Conservation (phyloP, 2,113 vertebrate genomes). For the Bufo bufo region DNA sequence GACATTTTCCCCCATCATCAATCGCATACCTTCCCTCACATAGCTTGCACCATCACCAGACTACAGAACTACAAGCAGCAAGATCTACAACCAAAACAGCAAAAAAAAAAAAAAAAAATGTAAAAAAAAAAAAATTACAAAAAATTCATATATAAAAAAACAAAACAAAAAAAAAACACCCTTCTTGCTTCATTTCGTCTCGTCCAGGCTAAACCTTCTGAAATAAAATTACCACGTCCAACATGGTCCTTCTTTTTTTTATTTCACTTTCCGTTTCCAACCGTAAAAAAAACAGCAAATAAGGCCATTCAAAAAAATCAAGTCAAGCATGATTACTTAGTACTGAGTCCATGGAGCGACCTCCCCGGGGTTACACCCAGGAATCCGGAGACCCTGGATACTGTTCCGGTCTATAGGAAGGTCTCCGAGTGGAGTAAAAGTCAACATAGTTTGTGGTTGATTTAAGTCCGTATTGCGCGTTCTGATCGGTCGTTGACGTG, state of each 20-base stretch:
- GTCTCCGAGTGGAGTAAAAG: conserved; percentile 94
- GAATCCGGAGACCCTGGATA: conserved; percentile 97
- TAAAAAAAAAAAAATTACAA: conserved; percentile 47
- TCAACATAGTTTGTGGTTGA: conserved; percentile 93
- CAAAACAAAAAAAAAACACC: conserved; percentile 57
- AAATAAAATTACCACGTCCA: conserved; percentile 64
- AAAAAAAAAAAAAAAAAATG: conserved; percentile 61
- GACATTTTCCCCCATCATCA: conserved; percentile 74
- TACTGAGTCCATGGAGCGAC: conserved; percentile 66
- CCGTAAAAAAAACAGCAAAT: conserved; percentile 62
- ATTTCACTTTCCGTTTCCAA: conserved; percentile 82
- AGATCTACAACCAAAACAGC: conserved; percentile 82
- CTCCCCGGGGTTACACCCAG: conserved; percentile 84
- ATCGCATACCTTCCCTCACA: conserved; percentile 83
- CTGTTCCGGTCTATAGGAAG: conserved; percentile 91
- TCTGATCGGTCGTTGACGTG: conserved; percentile 83
- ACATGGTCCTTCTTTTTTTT: conserved; percentile 77
- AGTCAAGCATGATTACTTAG: conserved; percentile 66
- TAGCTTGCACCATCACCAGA: conserved; percentile 85
- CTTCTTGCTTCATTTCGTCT: conserved; percentile 65
- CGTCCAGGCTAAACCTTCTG: conserved; percentile 71
- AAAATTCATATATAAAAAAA: conserved; percentile 52
- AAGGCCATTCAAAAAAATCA: conserved; percentile 67
- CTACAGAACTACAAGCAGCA: conserved; percentile 83
- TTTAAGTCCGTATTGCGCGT: conserved; percentile 88